These are phyloP conservation scores for Eupithecia centaureata DNA, from an alignment of 2,888 invertebrate genomes.

Conservation along the genomic window DNA sequence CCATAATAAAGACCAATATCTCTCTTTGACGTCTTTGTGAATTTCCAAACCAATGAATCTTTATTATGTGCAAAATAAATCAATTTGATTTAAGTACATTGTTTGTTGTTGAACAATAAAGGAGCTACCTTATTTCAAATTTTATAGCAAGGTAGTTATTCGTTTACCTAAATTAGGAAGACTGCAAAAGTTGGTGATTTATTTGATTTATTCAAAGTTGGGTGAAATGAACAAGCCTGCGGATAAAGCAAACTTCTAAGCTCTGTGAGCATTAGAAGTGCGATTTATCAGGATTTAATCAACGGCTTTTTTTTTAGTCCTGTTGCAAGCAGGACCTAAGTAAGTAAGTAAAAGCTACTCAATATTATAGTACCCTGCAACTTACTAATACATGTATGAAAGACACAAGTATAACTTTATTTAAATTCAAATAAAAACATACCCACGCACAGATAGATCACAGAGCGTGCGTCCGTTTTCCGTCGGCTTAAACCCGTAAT, in stretches of 20 bases:
- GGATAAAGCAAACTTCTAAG: slow-evolving; percentile 34
- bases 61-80: slow-evolving; percentile 33
- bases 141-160: slow-evolving; percentile 39
- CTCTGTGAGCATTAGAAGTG: neutral
- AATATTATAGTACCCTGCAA: no score
- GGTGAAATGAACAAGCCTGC: slow-evolving; percentile 40
- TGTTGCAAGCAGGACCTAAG: no score
- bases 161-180: slow-evolving; percentile 38
- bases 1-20: slow-evolving; percentile 10
- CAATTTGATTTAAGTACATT: slow-evolving; percentile 43
- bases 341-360: no score
- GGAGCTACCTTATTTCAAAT: slow-evolving; percentile 29
- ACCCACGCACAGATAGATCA: no score
- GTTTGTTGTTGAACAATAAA: slow-evolving; percentile 35
- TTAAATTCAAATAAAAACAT: no score
- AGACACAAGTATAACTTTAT: no score
- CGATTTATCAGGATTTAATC: neutral
- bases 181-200: slow-evolving; percentile 47
- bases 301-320: slow-evolving; percentile 27
- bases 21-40: slow-evolving; percentile 9
- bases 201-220: slow-evolving; percentile 51
- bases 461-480: no score
- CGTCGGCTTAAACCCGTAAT: no score
- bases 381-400: no score
- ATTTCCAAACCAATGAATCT: slow-evolving; percentile 33